Evolutionary conservation across 2,113 vertebrate species (phyloP), one percentile per base, ranked within the genome.

Genomic region (Ammospiza nelsoni): DNA sequence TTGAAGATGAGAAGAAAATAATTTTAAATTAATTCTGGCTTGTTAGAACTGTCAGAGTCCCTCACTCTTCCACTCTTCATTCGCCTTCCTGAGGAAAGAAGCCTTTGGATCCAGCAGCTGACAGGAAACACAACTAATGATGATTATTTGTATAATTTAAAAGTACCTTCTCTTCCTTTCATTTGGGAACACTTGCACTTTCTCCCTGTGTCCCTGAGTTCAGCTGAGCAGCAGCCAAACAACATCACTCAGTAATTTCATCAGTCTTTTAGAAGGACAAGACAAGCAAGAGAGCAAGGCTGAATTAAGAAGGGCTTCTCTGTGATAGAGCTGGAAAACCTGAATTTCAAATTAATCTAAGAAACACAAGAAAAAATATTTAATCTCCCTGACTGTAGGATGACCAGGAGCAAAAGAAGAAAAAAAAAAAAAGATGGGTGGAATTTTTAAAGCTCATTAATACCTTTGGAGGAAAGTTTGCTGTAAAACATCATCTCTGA

Each of bases 171-270:
- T 79, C 33, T 58, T 89, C 59, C 48, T 94, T 92, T 93, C 46
- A 55, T 84, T 92, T 91, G 78, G 43, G 78, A 94, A 52, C 46
- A n/a, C 27, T 92, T 91, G 72, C 16, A 5, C 61, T 28, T 51
- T 63, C 29, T 75, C 7, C 57, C 33, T 25, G 5, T 58, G 57
- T 75, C 33, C 27, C 79, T 11, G 76, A 89, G 68, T 95, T 94
- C 78, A 90, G 39, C 82, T 91, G 93, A 67, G 68, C 12, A 77
- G 75, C 78, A 91, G 90, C 78, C 94, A 88, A 75, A 59, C 67
- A 44, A 16, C 85, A 91, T 93, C 79, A 90, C 72, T 87, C 67
- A 83, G n/a, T 92, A 91, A 76, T 85, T 80, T 94, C 74, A 80
- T 83, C 73, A 67, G 75, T 74, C 71, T 87, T 82, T 83, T 44